Evolutionary conservation across 2,797 vertebrate genomes (phyloP), one percentile per base, ranked within the genome.

Genomic region (Urophycis tenuis): DNA sequence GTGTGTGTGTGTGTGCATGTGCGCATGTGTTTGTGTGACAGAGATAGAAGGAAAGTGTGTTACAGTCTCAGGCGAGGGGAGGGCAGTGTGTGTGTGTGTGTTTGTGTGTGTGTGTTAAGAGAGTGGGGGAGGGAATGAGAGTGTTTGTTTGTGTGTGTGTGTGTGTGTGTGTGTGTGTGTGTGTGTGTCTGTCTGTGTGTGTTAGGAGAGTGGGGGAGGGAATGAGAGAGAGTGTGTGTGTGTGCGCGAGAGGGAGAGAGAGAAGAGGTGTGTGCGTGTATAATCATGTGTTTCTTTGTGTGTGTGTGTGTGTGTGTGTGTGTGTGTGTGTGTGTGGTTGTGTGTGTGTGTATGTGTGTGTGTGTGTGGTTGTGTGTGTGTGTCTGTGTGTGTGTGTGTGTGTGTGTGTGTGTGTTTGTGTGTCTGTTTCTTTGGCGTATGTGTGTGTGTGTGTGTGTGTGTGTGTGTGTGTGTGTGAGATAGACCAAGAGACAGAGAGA

Each of bases 11-110:
- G 41, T 49, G 22, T 35, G 74, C 35, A 72, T 49, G 19, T 35
- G 78, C 30, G 45, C 70, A 71, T 75, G 73, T 60, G 76, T 53
- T 81, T 25, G 82, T 76, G 82, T 80, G 78, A 87, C 6, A 87
- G 35, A 90, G 90, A 91, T 84, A 89, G 90, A 79, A 82, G 86
- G 90, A 89, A 91, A 91, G 90, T 91, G 90, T 92, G 89, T 92
- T 88, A 87, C 88, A 90, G 87, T 85, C 87, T 86, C 87, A 86
- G 83, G 85, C 87, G 88, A 90, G 89, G 91, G 91, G 90, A 89
- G 89, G 89, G 89, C 82, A 84, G 81, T 82, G 89, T 87, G 89
- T 91, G 85, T 90, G 87, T 90, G 86, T 83, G 83, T 84, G 82
- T 87, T 82, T 35, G 83, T 89, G 88, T 67, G 64, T 69, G 64